Evolutionary conservation across 2,888 invertebrate genomes (phyloP).

Genomic region (Minunthozetes semirufus): DNA sequence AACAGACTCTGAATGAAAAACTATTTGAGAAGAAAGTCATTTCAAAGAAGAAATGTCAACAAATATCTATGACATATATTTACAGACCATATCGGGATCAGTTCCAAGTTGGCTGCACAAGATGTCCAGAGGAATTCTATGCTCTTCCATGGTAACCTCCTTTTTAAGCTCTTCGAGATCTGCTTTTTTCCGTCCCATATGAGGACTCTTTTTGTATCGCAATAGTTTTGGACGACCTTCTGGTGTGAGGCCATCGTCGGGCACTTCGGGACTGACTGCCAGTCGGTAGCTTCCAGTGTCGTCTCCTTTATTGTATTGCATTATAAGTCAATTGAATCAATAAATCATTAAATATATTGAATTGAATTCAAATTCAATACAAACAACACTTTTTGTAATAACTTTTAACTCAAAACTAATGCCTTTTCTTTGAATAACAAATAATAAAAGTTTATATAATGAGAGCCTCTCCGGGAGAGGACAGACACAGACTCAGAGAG

Average conservation of each 20-base stretch:
- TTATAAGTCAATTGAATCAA: not conserved
- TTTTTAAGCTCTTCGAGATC: slow-evolving; percentile 97
- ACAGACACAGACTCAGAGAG: too few relatives aligned
- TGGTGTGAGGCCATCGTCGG: slow-evolving; percentile 83
- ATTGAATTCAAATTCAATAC: too few relatives aligned
- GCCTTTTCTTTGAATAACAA: too few relatives aligned
- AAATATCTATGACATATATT: not conserved
- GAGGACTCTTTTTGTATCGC: slow-evolving; percentile 29
- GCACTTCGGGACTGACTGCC: slow-evolving; percentile 83
- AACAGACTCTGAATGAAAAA: too few relatives aligned
- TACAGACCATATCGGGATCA: slow-evolving; percentile 63
- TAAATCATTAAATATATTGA: too few relatives aligned
- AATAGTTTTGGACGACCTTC: slow-evolving; percentile 57
- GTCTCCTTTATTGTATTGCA: slow-evolving; percentile 51
- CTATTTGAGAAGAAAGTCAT: not conserved
- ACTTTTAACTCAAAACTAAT: too few relatives aligned
- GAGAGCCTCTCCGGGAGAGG: too few relatives aligned
- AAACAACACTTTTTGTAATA: too few relatives aligned
- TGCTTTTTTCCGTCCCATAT: slow-evolving; percentile 36
- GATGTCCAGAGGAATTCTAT: slow-evolving; percentile 94
- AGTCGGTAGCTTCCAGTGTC: slow-evolving; percentile 92
- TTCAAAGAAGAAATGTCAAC: not conserved
- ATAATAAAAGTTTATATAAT: too few relatives aligned
- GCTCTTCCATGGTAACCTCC: slow-evolving; percentile 81
- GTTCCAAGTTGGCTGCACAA: slow-evolving; percentile 93